These are phyloP conservation scores for Holothuria leucospilota DNA, from an alignment of 53 echinoderm and acorn worm genomes.

Conservation along the genomic window DNA sequence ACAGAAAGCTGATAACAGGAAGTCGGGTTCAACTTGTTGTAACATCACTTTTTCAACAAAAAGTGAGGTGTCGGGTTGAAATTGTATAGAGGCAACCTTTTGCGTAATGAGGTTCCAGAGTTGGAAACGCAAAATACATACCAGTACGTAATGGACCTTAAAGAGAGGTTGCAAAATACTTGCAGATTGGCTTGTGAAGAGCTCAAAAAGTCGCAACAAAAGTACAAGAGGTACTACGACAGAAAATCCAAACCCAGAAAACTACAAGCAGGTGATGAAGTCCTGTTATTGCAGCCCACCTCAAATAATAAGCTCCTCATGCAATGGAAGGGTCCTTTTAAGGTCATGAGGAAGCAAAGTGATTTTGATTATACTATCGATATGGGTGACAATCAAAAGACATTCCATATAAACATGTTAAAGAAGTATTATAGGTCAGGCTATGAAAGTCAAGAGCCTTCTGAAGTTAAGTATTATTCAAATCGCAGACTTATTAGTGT, in stretches of 20 bases:
- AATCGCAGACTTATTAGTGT: no score
- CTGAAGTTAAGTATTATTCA: no score
- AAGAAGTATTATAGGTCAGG: conserved; percentile 5
- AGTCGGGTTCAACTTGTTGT: no score
- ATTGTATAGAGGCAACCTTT: no score
- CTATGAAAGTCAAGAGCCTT: neutral
- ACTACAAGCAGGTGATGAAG: conserved; percentile 41
- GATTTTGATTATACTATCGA: neutral
- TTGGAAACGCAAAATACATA: conserved; percentile 40
- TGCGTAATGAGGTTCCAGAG: neutral
- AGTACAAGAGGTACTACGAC: conserved; percentile 57
- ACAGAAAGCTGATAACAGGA: no score
- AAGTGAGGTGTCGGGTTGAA: no score
- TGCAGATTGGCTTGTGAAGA: conserved; percentile 55
- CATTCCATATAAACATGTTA: conserved; percentile 29
- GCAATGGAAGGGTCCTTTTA: conserved; percentile 36
- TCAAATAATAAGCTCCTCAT: neutral
- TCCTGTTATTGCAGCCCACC: conserved; percentile 48
- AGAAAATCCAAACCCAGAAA: conserved; percentile 44
- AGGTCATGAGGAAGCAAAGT: neutral
- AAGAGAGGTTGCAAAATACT: conserved; percentile 54
- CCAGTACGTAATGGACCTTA: conserved; percentile 60
- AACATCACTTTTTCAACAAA: no score
- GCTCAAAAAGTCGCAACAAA: conserved; percentile 17
- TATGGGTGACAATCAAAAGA: neutral